Conservation (phyloP, 2,797 vertebrate species). For the Acestrorhynchus altus region DNA sequence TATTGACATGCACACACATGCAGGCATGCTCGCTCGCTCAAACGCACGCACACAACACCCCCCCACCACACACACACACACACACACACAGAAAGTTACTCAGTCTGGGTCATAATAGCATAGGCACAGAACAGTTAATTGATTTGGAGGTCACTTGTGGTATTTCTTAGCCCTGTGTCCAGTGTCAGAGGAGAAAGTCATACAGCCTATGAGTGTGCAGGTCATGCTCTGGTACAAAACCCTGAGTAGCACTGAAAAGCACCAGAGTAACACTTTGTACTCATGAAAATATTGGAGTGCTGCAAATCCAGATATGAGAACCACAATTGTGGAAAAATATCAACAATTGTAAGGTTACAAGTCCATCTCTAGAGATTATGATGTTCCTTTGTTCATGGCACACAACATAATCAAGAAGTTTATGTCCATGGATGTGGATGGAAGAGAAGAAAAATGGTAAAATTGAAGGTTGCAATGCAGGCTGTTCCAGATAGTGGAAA, state of each 20-base stretch:
- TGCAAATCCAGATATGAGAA: constrained; percentile 29
- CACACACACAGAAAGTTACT: constrained; percentile 30
- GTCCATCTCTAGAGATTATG: too few species aligned
- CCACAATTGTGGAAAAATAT: too few species aligned
- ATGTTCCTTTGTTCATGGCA: too few species aligned
- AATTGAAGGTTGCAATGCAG: too few species aligned
- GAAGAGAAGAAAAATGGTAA: too few species aligned
- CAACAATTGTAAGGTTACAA: too few species aligned
- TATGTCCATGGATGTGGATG: too few species aligned
- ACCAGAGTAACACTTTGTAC: constrained; percentile 17
- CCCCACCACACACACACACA: constrained; percentile 34
- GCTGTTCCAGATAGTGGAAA: too few species aligned
- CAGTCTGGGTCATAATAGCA: constrained; percentile 49
- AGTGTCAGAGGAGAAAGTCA: constrained; percentile 46
- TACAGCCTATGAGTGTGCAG: constrained; percentile 57
- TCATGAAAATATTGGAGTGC: constrained; percentile 43
- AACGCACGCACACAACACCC: constrained; percentile 38
- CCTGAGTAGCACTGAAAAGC: constrained; percentile 51
- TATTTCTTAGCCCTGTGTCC: constrained; percentile 22
- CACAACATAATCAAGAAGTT: too few species aligned
- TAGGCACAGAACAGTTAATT: constrained; percentile 53
- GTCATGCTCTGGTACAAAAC: constrained; percentile 49
- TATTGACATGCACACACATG: background rate
- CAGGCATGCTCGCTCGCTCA: constrained; percentile 9
- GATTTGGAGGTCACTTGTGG: constrained; percentile 49